phyloP scores from a whole-genome alignment of 2,797 vertebrate genomes.

The Acridotheres tristis region DNA sequence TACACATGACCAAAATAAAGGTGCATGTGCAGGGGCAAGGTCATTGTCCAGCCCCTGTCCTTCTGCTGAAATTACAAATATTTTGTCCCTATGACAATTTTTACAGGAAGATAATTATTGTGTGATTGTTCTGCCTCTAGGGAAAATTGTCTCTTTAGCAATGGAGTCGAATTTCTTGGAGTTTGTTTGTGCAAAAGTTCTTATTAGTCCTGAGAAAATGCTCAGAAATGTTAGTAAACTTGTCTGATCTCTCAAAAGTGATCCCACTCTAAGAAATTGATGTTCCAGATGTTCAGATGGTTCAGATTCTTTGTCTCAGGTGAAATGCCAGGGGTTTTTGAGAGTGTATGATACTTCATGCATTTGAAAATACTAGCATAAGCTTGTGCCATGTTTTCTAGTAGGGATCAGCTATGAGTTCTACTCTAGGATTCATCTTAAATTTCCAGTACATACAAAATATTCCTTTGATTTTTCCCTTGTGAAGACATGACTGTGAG shows the following conservation, averaged over 20 bases:
- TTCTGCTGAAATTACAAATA: neutral
- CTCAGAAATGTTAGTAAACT: neutral
- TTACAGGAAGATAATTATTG: neutral
- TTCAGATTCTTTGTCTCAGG: neutral
- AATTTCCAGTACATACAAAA: neutral
- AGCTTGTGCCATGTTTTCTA: neutral
- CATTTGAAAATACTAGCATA: neutral
- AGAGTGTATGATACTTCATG: neutral
- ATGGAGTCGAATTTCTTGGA: neutral
- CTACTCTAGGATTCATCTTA: neutral
- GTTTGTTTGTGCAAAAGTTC: neutral
- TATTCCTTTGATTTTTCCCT: neutral
- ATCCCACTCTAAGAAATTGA: neutral
- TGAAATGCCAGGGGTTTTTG: neutral
- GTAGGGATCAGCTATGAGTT: neutral
- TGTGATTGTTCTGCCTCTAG: neutral
- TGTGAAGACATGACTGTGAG: neutral
- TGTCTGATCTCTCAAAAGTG: neutral
- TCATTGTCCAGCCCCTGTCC: neutral
- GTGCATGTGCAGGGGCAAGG: accelerated
- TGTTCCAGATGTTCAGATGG: neutral
- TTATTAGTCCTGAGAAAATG: neutral
- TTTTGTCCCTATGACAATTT: neutral
- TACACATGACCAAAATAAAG: neutral
- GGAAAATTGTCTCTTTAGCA: neutral